Evolutionary conservation across 2,797 vertebrate genomes (phyloP).

Genomic region (Siniperca obscura): DNA sequence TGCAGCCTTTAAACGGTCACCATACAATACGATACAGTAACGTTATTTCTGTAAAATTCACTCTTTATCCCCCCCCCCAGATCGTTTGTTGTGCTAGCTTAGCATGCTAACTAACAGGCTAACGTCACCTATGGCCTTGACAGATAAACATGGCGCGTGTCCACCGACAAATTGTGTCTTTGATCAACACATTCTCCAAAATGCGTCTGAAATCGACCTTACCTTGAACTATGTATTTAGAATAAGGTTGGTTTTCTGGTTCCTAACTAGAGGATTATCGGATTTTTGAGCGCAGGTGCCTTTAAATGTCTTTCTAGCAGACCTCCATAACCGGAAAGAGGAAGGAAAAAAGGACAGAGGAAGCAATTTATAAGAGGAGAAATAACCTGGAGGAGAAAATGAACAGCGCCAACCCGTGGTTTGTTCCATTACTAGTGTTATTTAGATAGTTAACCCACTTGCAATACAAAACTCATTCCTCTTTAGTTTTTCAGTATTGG

Average conservation of each 20-base stretch:
- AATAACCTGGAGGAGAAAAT: accelerated
- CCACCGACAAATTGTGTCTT: accelerated
- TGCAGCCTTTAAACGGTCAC: accelerated
- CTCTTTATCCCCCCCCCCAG: accelerated
- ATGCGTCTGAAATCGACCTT: not conserved
- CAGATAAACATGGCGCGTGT: conserved; percentile 14
- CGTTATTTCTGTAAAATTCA: accelerated
- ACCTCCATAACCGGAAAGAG: conserved; percentile 76
- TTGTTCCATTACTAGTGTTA: not conserved
- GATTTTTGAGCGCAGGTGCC: conserved; percentile 20
- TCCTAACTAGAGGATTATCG: not conserved
- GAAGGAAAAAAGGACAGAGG: conserved; percentile 43
- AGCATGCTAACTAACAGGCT: conserved; percentile 52
- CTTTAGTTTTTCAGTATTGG: no score
- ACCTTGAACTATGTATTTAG: conserved; percentile 44
- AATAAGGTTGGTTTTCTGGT: accelerated
- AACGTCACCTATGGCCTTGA: conserved; percentile 72
- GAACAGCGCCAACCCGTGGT: conserved; percentile 61
- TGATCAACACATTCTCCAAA: accelerated
- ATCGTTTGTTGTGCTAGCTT: conserved; percentile 48
- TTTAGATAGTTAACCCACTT: not conserved
- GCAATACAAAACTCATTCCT: no score
- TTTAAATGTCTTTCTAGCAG: conserved; percentile 57
- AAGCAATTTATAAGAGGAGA: not conserved
- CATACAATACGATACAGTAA: accelerated